Evolutionary conservation across 1,140 invertebrate genomes (phyloP).

Genomic region (Drosophila pseudoobscura): DNA sequence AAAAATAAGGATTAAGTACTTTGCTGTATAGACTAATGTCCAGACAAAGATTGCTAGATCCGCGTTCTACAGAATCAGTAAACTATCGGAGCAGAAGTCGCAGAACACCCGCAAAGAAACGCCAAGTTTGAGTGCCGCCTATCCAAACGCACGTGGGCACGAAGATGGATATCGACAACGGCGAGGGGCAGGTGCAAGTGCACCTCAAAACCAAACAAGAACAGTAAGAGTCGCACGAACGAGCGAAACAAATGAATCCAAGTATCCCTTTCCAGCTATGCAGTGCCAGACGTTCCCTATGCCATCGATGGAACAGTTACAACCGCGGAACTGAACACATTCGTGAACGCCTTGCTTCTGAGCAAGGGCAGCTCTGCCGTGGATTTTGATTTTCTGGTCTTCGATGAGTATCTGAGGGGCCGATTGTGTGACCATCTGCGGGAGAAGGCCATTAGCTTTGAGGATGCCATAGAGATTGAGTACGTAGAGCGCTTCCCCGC

Average conservation of each 20-base stretch:
- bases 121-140: slow-evolving; percentile 3
- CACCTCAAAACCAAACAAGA: slow-evolving; percentile 91
- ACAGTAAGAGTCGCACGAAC: slow-evolving; percentile 87
- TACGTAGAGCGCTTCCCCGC: slow-evolving; percentile 94
- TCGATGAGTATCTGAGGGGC: slow-evolving; percentile 90
- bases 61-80: background rate
- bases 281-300: slow-evolving; percentile 92
- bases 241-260: slow-evolving; percentile 59
- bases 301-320: slow-evolving; percentile 90
- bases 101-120: slow-evolving; percentile 11
- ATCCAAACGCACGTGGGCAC: slow-evolving; percentile 31
- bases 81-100: background rate
- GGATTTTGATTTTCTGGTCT: slow-evolving; percentile 95
- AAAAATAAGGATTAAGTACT: too few relatives aligned
- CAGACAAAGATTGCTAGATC: too few relatives aligned
- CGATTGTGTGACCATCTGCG: slow-evolving; percentile 86
- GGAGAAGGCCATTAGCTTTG: slow-evolving; percentile 88
- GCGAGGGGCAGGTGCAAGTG: slow-evolving; percentile 88
- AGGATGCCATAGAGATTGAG: slow-evolving; percentile 93
- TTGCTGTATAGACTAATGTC: too few relatives aligned
- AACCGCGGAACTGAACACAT: slow-evolving; percentile 88
- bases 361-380: slow-evolving; percentile 83
- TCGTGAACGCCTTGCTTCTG: slow-evolving; percentile 91
- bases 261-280: slow-evolving; percentile 87
- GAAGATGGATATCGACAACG: slow-evolving; percentile 79